A percentile compares a stretch with the other conserved stretches of the same genome.
phyloP scores from a whole-genome alignment of 2,113 vertebrate species.

The Phalacrocorax carbo region DNA sequence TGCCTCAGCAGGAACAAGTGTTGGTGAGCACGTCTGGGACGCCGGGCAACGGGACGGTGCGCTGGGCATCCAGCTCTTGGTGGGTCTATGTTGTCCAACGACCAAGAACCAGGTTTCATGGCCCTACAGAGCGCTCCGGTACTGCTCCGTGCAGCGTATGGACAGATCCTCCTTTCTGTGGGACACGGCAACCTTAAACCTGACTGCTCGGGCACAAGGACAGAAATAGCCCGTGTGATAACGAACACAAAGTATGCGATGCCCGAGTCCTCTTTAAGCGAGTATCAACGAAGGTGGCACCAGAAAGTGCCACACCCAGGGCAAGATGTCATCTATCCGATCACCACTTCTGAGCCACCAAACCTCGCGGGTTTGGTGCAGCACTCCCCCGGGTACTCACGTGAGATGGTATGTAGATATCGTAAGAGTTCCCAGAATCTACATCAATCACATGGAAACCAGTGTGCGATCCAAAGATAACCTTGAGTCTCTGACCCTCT shows the following conservation, averaged over 20 bases:
- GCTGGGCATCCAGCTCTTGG: neutral
- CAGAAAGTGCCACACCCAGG: neutral
- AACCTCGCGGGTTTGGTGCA: neutral
- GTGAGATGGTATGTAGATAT: constrained; percentile 98
- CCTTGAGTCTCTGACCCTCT: constrained; percentile 97
- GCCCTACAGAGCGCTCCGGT: neutral
- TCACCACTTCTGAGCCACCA: neutral
- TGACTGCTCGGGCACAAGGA: neutral
- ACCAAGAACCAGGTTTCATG: neutral
- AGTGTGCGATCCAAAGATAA: constrained; percentile 97
- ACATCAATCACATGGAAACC: constrained; percentile 99
- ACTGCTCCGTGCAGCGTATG: neutral
- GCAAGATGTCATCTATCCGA: neutral
- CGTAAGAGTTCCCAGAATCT: constrained; percentile 96
- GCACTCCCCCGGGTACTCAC: constrained; percentile 75
- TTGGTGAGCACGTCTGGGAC: neutral
- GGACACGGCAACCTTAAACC: neutral
- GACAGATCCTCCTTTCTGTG: neutral
- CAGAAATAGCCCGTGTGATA: neutral
- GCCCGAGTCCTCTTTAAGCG: neutral
- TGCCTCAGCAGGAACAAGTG: neutral
- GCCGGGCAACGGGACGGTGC: neutral
- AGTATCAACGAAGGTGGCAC: neutral
- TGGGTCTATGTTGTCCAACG: neutral
- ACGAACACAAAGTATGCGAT: neutral